Conservation (phyloP, 1,140 invertebrate species). For the Amphibalanus amphitrite region DNA sequence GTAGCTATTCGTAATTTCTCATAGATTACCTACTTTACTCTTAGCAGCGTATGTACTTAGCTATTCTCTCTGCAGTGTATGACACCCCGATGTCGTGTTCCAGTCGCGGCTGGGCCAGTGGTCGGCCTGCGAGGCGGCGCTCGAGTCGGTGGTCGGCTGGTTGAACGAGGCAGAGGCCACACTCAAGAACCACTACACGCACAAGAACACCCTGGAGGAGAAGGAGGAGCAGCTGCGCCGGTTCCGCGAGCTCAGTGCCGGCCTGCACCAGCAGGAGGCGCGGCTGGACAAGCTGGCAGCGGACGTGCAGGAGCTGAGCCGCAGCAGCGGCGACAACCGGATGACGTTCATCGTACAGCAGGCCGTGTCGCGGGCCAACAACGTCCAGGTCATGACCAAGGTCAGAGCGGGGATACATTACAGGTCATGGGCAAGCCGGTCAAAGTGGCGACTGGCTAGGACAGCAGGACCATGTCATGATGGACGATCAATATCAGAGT, state of each 20-base stretch:
- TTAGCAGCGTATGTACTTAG: too few relatives aligned
- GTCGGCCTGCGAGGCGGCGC: slow-evolving; percentile 71
- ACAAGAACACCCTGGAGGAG: slow-evolving; percentile 68
- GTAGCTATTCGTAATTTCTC: too few relatives aligned
- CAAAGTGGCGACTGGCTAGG: too few relatives aligned
- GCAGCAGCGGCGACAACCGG: slow-evolving; percentile 64
- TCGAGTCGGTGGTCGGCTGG: slow-evolving; percentile 65
- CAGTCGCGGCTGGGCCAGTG: slow-evolving; percentile 75
- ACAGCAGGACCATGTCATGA: too few relatives aligned
- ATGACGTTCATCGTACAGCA: slow-evolving; percentile 84
- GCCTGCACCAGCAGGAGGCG: slow-evolving; percentile 58
- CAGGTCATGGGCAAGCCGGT: too few relatives aligned
- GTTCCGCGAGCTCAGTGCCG: slow-evolving; percentile 56
- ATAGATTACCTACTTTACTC: too few relatives aligned
- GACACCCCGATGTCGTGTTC: too few relatives aligned
- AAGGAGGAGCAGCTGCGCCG: slow-evolving; percentile 75
- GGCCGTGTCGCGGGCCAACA: slow-evolving; percentile 76
- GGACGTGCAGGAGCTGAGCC: slow-evolving; percentile 68
- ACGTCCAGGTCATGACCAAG: slow-evolving; percentile 72
- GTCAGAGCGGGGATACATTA: too few relatives aligned
- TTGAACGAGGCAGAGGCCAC: slow-evolving; percentile 66
- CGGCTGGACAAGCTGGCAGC: slow-evolving; percentile 78
- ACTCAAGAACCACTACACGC: slow-evolving; percentile 60
- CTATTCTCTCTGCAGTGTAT: too few relatives aligned
- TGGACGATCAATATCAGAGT: too few relatives aligned